Conservation (phyloP, 2,113 vertebrate species). For the Vombatus ursinus region DNA sequence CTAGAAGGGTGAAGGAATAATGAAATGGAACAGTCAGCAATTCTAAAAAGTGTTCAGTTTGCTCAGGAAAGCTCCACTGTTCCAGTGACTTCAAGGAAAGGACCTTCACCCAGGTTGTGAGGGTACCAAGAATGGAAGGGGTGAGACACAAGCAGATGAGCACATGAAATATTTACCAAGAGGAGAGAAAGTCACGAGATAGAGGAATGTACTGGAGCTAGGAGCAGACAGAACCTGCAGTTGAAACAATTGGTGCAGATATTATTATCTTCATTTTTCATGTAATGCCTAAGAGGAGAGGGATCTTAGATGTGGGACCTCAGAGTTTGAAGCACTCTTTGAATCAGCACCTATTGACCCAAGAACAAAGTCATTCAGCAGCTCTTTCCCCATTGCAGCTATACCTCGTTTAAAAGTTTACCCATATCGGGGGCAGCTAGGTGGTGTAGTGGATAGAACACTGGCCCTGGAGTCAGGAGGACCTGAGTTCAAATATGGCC, state of each 20-base stretch:
- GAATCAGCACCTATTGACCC: background rate
- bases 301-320: background rate
- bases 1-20: background rate
- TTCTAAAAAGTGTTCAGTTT: background rate
- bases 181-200: background rate
- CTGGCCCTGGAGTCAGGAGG: too few species aligned
- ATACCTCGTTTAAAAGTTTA: background rate
- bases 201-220: background rate
- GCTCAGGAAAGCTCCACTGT: background rate
- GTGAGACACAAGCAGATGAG: background rate
- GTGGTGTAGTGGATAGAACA: too few species aligned
- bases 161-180: background rate
- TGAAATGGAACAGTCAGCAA: background rate
- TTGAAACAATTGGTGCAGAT: background rate
- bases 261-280: background rate
- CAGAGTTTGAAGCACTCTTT: background rate
- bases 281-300: background rate
- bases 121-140: background rate
- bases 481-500: too few species aligned
- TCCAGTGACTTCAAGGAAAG: background rate
- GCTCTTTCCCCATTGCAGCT: background rate
- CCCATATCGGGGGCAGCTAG: too few species aligned
- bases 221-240: background rate
- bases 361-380: background rate
- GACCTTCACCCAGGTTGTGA: background rate